Percentiles rank a stretch among this genome's conserved stretches.
Evolutionary conservation across 2,888 invertebrate species (phyloP).

Genomic region (Apodemia duryi): DNA sequence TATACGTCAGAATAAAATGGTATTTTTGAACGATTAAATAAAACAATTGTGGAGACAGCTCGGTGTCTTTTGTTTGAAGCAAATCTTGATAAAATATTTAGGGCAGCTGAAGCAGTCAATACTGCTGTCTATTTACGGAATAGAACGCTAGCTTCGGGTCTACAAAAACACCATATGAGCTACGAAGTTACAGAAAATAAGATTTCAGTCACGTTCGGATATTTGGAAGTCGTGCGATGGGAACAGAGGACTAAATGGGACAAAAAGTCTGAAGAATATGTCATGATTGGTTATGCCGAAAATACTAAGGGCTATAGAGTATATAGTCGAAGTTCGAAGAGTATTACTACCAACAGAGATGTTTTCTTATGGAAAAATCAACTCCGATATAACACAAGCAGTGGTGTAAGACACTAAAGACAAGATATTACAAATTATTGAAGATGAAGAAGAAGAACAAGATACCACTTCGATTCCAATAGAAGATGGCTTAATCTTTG

Average conservation of each 20-base stretch:
- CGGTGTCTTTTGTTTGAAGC: neutral
- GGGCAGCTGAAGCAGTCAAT: conserved; percentile 1
- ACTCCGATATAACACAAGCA: conserved; percentile 13
- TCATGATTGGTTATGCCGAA: conserved; percentile 32
- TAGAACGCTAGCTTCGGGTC: conserved; percentile 12
- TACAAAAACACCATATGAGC: too few species aligned
- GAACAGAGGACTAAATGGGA: conserved; percentile 27
- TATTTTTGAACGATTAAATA: neutral
- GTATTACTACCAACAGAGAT: conserved; percentile 27
- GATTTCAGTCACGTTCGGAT: conserved; percentile 27
- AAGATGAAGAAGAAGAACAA: too few species aligned
- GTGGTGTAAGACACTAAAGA: conserved; percentile 16
- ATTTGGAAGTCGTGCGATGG: conserved; percentile 29
- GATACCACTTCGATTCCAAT: too few species aligned
- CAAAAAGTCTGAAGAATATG: conserved; percentile 23
- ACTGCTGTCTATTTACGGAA: conserved; percentile 25
- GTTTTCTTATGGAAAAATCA: conserved; percentile 23
- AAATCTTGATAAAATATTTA: neutral
- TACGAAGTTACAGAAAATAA: conserved; percentile 18
- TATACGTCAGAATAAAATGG: neutral
- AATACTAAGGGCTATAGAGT: conserved; percentile 19
- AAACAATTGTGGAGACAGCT: neutral
- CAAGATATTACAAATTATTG: too few species aligned
- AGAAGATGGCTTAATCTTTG: too few species aligned
- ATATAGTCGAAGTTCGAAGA: conserved; percentile 24